Evolutionary conservation across 2,888 invertebrate species (phyloP).

Genomic region (Microctonus hyperodae): DNA sequence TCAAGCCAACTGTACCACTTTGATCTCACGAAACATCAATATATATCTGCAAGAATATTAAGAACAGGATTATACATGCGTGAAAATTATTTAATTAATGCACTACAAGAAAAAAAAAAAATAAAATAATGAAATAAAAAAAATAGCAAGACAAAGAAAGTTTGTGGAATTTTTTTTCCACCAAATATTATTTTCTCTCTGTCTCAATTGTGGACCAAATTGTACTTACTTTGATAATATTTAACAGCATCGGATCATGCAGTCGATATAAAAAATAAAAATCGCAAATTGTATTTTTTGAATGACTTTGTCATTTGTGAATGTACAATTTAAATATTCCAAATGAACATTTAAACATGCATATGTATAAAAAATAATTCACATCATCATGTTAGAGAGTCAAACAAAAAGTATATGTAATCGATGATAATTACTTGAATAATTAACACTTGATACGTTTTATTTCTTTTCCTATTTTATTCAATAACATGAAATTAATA

Average conservation of each 20-base stretch:
- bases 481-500: too few species aligned
- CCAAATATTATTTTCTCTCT: too few species aligned
- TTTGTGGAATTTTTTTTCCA: too few species aligned
- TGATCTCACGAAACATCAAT: neutral
- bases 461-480: neutral
- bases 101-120: neutral
- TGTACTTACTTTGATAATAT: conserved; percentile 36
- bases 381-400: conserved; percentile 24
- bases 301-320: too few species aligned
- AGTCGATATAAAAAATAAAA: neutral
- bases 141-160: neutral
- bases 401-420: conserved; percentile 5
- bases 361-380: too few species aligned
- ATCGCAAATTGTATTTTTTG: too few species aligned
- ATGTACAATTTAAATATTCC: too few species aligned
- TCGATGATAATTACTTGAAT: neutral
- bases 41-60: neutral
- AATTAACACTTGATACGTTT: neutral
- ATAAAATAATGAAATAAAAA: neutral
- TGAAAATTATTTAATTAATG: neutral
- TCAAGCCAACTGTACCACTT: neutral
- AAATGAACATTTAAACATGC: too few species aligned
- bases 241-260: conserved; percentile 30
- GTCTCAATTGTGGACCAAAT: conserved; percentile 18
- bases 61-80: neutral